Conservation (phyloP, 2,888 invertebrate genomes). For the Oxyscelio sp. region DNA sequence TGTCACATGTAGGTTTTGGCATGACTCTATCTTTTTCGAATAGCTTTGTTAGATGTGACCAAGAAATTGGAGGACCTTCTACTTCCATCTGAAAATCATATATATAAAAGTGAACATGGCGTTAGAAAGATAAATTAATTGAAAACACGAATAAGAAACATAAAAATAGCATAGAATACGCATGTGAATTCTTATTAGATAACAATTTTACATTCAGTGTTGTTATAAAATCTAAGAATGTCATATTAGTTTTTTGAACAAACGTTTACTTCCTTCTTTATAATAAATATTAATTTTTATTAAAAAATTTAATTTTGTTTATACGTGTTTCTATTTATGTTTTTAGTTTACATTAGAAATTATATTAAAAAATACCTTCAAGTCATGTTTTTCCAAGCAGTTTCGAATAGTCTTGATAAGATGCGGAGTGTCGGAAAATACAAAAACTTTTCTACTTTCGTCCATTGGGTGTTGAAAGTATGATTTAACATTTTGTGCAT, state of each 20-base stretch:
- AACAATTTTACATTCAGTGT: neutral
- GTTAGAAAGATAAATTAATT: too few species aligned
- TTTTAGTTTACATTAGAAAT: neutral
- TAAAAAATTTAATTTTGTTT: neutral
- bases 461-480: constrained; percentile 3
- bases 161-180: neutral
- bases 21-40: constrained; percentile 10
- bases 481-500: neutral
- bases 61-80: constrained; percentile 1
- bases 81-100: neutral
- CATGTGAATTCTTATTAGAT: neutral
- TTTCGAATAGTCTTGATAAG: constrained; percentile 14
- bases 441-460: too few species aligned
- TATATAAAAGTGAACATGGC: too few species aligned
- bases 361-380: constrained; percentile 19
- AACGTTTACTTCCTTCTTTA: neutral
- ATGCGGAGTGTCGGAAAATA: too few species aligned
- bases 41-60: constrained; percentile 18
- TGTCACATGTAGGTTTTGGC: neutral
- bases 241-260: neutral
- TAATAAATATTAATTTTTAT: neutral
- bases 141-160: neutral
- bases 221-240: neutral
- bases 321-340: too few species aligned
- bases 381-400: constrained; percentile 20